phyloP scores from a whole-genome alignment of 2,113 vertebrate genomes.

The Mohoua ochrocephala region DNA sequence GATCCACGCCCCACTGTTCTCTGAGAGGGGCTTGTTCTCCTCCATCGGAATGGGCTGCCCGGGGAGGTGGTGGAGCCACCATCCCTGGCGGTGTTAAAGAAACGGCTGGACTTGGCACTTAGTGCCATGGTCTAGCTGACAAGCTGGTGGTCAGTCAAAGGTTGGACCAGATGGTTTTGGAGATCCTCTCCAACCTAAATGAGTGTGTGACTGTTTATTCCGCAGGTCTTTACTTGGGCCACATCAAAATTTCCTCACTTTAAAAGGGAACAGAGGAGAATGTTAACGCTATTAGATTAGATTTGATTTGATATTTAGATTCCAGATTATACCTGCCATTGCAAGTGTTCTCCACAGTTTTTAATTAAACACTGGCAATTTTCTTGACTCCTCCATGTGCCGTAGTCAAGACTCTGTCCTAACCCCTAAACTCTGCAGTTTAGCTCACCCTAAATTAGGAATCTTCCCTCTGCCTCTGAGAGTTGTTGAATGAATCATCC shows the following conservation, averaged over 20 bases:
- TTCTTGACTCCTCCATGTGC: fast-evolving
- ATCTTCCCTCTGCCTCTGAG: background rate
- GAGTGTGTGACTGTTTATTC: background rate
- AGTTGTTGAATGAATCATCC: background rate
- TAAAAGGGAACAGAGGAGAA: background rate
- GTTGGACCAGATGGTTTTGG: background rate
- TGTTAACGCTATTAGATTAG: background rate
- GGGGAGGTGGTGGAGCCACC: background rate
- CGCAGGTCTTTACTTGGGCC: background rate
- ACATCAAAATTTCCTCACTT: background rate
- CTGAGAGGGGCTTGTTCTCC: background rate
- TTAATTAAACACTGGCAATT: background rate
- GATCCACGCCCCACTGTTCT: background rate
- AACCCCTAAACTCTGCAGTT: background rate
- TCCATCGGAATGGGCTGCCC: background rate
- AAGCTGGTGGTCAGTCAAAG: background rate
- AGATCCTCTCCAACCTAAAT: background rate
- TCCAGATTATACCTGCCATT: background rate
- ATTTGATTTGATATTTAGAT: background rate
- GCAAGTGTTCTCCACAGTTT: background rate
- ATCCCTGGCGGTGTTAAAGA: background rate
- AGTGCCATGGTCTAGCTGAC: background rate
- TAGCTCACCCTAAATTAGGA: background rate
- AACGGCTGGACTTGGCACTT: background rate
- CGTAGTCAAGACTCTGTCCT: background rate